These are phyloP conservation scores for Dermochelys coriacea DNA, from an alignment of 2,797 vertebrate species.

Conservation along the genomic window DNA sequence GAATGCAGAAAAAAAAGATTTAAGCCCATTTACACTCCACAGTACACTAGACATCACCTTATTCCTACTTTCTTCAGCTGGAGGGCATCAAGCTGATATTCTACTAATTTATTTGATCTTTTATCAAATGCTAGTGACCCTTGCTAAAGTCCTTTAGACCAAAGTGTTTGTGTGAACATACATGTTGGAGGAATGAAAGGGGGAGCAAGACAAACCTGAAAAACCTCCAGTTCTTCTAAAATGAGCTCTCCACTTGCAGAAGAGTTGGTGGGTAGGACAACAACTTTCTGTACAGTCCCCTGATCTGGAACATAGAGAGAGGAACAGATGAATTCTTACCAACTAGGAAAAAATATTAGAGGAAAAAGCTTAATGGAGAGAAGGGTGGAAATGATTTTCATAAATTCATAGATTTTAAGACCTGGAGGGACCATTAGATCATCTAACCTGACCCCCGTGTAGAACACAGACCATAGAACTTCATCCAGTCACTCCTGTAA, in stretches of 20 bases:
- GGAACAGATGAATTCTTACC: not conserved
- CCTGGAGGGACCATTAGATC: not conserved
- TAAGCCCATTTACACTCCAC: not conserved
- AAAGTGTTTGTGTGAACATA: constrained; percentile 60
- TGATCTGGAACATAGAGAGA: constrained; percentile 83
- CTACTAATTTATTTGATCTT: constrained; percentile 54
- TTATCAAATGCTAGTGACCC: constrained; percentile 51
- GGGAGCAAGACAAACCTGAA: constrained; percentile 88
- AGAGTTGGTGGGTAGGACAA: constrained; percentile 91
- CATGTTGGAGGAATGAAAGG: constrained; percentile 17
- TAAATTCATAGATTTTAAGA: not conserved
- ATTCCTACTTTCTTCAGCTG: not conserved
- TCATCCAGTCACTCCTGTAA: not conserved
- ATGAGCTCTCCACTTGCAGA: constrained; percentile 93
- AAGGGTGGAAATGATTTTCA: not conserved
- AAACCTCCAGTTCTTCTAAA: constrained; percentile 97
- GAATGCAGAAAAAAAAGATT: not conserved
- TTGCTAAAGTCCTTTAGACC: constrained; percentile 49
- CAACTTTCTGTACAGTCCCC: constrained; percentile 96
- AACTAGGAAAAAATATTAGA: not conserved
- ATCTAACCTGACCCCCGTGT: not conserved
- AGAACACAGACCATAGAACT: not conserved
- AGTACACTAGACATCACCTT: constrained; percentile 24
- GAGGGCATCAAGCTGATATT: constrained; percentile 7
- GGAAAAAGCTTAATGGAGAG: not conserved